Evolutionary conservation across 2,888 invertebrate species (phyloP), one percentile per base, ranked within the genome.

Genomic region (Venusia cambrica): DNA sequence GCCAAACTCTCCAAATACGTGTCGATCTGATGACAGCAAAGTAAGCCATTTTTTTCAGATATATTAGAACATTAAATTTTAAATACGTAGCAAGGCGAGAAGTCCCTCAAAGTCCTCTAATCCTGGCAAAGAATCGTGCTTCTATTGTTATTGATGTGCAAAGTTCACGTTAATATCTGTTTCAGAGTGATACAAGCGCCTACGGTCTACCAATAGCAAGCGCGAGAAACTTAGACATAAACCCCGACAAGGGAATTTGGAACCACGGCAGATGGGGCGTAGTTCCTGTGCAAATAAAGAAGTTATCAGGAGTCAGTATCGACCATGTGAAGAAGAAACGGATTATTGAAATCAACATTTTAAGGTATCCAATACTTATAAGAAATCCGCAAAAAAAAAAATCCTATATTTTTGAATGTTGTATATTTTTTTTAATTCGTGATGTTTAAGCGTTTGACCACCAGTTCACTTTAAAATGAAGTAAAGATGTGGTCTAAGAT

Each of bases 141-240:
- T n/a, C n/a, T n/a, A n/a, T n/a, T n/a, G n/a, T n/a, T n/a, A n/a
- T n/a, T n/a, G n/a, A n/a, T n/a, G n/a, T n/a, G n/a, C n/a, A n/a
- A n/a, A n/a, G n/a, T n/a, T n/a, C n/a, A n/a, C n/a, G n/a, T 1
- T 21, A 6, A 12, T 25, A 25, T 14, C 20, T 12, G 1, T 62
- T 54, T 25, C 54, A 87, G 85, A 84, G 85, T 35, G 80, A 83
- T 45, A 60, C 71, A 14, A 87, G 85, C 48, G 66, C 73, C 7
- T 73, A 73, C 45, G 85, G 85, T 1, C 55, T 85, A 26, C 81
- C 84, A 1, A 56, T 87, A 42, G 81, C 78, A 9, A 78, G 81
- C 46, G 66, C 72, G 0, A 73, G 78, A 40, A 73, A 70, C 46
- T 45, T 87, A 18, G 77, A 84, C 45, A 59, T 87, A 14, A 56